Evolutionary conservation across 1,140 invertebrate genomes (phyloP).

Genomic region (Nephila pilipes): DNA sequence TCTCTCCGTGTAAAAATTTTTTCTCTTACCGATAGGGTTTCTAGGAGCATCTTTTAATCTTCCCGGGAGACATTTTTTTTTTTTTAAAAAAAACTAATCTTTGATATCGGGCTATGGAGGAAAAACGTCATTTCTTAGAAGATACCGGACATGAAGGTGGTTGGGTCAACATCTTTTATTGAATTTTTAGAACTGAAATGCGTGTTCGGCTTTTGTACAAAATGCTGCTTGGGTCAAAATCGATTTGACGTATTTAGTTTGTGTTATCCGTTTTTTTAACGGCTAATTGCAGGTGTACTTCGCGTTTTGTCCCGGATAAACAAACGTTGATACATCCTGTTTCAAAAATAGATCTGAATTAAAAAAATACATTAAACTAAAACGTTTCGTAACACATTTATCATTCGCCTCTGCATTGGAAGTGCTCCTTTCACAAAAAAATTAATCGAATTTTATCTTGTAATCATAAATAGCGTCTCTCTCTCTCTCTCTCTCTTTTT

Average conservation of each 20-base stretch:
- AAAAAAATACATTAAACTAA: too few relatives aligned
- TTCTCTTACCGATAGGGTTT: background rate
- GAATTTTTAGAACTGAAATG: background rate
- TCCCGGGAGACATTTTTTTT: background rate
- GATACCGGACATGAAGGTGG: background rate
- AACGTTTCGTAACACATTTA: too few relatives aligned
- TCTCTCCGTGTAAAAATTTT: background rate
- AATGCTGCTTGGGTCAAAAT: background rate
- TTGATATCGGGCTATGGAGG: background rate
- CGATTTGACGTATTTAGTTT: background rate
- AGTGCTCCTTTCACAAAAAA: too few relatives aligned
- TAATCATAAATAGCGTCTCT: too few relatives aligned
- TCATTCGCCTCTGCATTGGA: too few relatives aligned
- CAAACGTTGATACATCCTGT: too few relatives aligned
- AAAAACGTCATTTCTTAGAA: background rate
- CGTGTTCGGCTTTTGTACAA: background rate
- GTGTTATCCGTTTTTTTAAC: background rate
- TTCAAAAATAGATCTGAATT: too few relatives aligned
- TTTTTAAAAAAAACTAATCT: background rate
- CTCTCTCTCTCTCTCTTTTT: too few relatives aligned
- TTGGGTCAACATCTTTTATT: background rate
- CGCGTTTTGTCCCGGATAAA: background rate
- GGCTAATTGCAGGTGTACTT: background rate
- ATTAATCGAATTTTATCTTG: too few relatives aligned
- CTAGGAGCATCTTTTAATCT: conserved; percentile 20